Percentiles rank a stretch among this genome's conserved stretches.
phyloP scores from a whole-genome alignment of 2,797 vertebrate species.

The Benthosema pterotum region DNA sequence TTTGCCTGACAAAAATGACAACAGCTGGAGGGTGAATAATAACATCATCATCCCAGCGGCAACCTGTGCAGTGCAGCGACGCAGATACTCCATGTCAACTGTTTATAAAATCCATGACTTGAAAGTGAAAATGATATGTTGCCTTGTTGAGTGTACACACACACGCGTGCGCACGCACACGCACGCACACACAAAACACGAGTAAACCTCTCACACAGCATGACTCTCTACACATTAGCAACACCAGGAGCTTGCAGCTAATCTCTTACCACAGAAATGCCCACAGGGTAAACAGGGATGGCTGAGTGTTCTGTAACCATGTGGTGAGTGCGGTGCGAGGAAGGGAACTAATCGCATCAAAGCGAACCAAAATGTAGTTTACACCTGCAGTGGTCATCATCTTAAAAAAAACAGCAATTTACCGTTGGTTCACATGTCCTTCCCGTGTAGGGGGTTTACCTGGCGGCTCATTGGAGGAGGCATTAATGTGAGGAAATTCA shows the following conservation, averaged over 20 bases:
- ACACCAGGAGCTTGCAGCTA: constrained; percentile 64
- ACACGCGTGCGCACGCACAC: background rate
- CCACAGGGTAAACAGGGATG: constrained; percentile 54
- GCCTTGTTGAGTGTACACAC: constrained; percentile 25
- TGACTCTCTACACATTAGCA: constrained; percentile 70
- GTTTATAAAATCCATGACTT: constrained; percentile 5
- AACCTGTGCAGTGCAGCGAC: background rate
- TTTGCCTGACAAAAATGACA: constrained; percentile 8
- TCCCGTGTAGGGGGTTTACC: constrained; percentile 47
- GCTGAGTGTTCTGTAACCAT: constrained; percentile 43
- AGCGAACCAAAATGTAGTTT: constrained; percentile 57
- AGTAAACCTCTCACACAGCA: constrained; percentile 52
- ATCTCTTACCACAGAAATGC: constrained; percentile 66
- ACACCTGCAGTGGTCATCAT: constrained; percentile 62
- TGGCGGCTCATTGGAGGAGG: constrained; percentile 32
- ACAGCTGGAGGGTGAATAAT: background rate
- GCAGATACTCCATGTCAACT: background rate
- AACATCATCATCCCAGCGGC: background rate
- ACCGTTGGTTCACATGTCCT: constrained; percentile 43
- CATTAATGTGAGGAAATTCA: constrained; percentile 42
- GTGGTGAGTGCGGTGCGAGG: constrained; percentile 53
- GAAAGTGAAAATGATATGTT: constrained; percentile 14
- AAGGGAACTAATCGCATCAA: constrained; percentile 68
- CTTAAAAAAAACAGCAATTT: constrained; percentile 56
- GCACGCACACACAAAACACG: background rate